Evolutionary conservation across 2,113 vertebrate genomes (phyloP).

Genomic region (Istiophorus platypterus): DNA sequence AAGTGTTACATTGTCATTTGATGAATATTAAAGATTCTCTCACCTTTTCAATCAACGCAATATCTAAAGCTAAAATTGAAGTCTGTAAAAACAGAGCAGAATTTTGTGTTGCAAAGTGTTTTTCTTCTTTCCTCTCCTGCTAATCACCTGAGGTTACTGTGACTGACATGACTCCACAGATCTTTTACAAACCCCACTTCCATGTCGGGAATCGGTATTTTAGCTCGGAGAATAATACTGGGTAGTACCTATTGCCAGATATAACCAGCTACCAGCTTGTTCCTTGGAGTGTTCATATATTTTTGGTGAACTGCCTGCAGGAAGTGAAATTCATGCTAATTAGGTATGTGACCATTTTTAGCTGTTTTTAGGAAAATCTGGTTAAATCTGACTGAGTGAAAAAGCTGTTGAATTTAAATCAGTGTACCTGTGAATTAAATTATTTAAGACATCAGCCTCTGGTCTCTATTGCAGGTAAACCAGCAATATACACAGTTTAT

Average conservation of each 20-base stretch:
- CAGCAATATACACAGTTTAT: neutral
- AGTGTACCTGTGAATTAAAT: neutral
- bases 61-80: neutral
- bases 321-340: slow-evolving; percentile 13
- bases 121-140: neutral
- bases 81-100: neutral
- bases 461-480: neutral
- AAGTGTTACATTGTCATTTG: neutral
- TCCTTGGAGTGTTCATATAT: neutral
- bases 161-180: neutral
- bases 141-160: slow-evolving; percentile 10
- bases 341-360: slow-evolving; percentile 22
- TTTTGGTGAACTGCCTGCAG: slow-evolving; percentile 2
- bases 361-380: neutral
- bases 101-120: neutral
- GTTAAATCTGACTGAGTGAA: neutral
- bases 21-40: neutral
- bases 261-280: slow-evolving; percentile 1
- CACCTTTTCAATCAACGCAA: neutral
- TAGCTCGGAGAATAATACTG: slow-evolving; percentile 1
- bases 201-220: neutral
- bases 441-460: neutral
- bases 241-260: neutral
- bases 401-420: neutral
- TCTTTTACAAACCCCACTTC: neutral